phyloP scores from a whole-genome alignment of 2,888 invertebrate species.

The Andrena marginata region DNA sequence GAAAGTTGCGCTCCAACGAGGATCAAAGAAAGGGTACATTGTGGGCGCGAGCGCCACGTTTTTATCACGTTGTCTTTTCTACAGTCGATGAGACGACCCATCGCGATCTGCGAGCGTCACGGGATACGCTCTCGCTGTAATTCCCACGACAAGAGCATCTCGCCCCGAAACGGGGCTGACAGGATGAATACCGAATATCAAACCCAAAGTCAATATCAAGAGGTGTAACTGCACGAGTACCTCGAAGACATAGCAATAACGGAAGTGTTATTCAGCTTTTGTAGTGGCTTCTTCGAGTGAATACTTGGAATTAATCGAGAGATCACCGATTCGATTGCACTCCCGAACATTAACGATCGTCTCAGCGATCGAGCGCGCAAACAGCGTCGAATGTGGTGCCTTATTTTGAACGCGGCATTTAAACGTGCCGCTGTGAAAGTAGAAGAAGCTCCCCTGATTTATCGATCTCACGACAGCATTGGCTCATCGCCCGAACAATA shows the following conservation, averaged over 20 bases:
- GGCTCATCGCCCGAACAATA: slow-evolving; percentile 25
- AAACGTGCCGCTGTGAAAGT: slow-evolving; percentile 79
- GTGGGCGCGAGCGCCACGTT: slow-evolving; percentile 20
- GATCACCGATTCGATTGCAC: slow-evolving; percentile 52
- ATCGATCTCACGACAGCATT: neutral
- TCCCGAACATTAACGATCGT: slow-evolving; percentile 35
- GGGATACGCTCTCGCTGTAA: too few relatives aligned
- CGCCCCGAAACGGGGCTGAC: neutral
- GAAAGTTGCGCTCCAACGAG: slow-evolving; percentile 51
- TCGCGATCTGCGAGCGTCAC: neutral
- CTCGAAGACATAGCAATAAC: slow-evolving; percentile 31
- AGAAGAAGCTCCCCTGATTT: slow-evolving; percentile 61
- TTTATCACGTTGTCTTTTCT: slow-evolving; percentile 31
- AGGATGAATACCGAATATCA: slow-evolving; percentile 4
- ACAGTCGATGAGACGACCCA: neutral
- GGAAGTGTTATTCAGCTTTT: slow-evolving; percentile 25
- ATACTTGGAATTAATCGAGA: neutral
- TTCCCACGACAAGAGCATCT: neutral
- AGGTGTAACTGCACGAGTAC: slow-evolving; percentile 20
- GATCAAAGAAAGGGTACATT: slow-evolving; percentile 59
- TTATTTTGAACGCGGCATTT: slow-evolving; percentile 81
- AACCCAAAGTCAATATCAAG: slow-evolving; percentile 51
- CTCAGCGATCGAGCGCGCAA: slow-evolving; percentile 54
- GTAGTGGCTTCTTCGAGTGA: slow-evolving; percentile 39
- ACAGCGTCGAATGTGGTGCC: slow-evolving; percentile 81